A percentile compares a stretch with the other conserved stretches of the same genome.
phyloP scores from a whole-genome alignment of 2,888 invertebrate genomes.

The Plagodis pulveraria region DNA sequence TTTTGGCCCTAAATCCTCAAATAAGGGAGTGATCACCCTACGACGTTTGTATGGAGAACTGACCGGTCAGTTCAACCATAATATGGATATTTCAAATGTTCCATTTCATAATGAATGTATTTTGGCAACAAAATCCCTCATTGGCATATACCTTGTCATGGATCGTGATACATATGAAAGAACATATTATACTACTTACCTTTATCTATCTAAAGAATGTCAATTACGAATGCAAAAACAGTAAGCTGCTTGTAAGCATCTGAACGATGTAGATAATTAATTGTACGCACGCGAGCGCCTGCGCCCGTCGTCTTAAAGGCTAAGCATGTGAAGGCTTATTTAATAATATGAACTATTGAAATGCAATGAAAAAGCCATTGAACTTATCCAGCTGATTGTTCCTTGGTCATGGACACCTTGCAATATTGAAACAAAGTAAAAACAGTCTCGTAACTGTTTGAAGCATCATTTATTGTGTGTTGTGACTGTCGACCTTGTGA shows the following conservation, averaged over 20 bases:
- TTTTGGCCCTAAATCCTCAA: too few relatives aligned
- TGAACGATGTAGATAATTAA: slow-evolving; percentile 20
- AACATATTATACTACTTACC: too few relatives aligned
- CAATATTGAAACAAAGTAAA: not conserved
- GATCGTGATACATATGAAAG: too few relatives aligned
- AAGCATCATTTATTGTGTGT: not conserved
- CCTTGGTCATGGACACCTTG: slow-evolving; percentile 13
- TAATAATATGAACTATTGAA: slow-evolving; percentile 3
- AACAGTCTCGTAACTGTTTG: not conserved
- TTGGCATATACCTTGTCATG: too few relatives aligned
- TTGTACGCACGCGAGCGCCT: slow-evolving; percentile 21
- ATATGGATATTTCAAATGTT: too few relatives aligned
- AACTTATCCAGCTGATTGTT: slow-evolving; percentile 14
- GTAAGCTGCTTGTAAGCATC: slow-evolving; percentile 15
- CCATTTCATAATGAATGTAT: too few relatives aligned
- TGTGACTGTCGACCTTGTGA: too few relatives aligned
- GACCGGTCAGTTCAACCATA: too few relatives aligned
- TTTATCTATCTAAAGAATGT: slow-evolving; percentile 3
- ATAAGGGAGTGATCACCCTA: too few relatives aligned
- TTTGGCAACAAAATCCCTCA: too few relatives aligned
- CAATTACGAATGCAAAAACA: slow-evolving; percentile 18
- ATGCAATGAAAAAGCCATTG: not conserved
- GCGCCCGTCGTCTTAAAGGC: slow-evolving; percentile 17
- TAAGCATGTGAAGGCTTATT: slow-evolving; percentile 15
- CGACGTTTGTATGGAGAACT: too few relatives aligned